Evolutionary conservation across 2,888 invertebrate species (phyloP).

Genomic region (Dryomyza anilis): DNA sequence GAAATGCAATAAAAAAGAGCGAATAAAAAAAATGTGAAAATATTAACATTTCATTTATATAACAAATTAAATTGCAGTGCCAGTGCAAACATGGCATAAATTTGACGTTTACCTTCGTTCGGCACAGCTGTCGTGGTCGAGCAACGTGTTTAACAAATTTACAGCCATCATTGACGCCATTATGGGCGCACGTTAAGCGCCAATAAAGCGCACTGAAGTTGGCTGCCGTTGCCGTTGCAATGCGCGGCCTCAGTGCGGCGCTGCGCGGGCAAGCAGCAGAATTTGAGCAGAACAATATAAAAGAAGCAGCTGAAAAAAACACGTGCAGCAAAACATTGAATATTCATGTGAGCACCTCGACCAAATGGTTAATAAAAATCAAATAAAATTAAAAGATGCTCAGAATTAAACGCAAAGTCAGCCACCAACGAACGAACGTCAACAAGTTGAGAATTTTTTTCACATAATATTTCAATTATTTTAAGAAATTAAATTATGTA

Average conservation of each 20-base stretch:
- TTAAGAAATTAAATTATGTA: not conserved
- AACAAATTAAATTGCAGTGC: not conserved
- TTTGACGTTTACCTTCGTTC: constrained; percentile 4
- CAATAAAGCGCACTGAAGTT: not conserved
- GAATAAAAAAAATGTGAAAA: not conserved
- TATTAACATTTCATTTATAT: not conserved
- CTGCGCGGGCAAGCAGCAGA: not conserved
- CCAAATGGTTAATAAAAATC: constrained; percentile 17
- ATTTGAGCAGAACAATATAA: not conserved
- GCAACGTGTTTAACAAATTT: not conserved
- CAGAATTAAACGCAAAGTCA: constrained; percentile 2
- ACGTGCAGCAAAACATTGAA: not conserved
- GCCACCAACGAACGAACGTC: not conserved
- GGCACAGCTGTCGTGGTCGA: not conserved
- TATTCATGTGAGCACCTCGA: constrained; percentile 12
- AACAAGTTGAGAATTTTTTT: not conserved
- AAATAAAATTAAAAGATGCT: constrained; percentile 17
- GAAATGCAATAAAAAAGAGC: not conserved
- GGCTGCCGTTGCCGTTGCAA: not conserved
- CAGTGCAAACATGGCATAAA: constrained; percentile 10
- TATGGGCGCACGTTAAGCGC: not conserved
- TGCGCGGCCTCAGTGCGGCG: not conserved
- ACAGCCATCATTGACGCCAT: not conserved
- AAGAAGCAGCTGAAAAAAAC: not conserved
- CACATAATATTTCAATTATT: not conserved